Evolutionary conservation across 2,797 vertebrate genomes (phyloP), one percentile per base, ranked within the genome.

Genomic region (Danio albolineatus): DNA sequence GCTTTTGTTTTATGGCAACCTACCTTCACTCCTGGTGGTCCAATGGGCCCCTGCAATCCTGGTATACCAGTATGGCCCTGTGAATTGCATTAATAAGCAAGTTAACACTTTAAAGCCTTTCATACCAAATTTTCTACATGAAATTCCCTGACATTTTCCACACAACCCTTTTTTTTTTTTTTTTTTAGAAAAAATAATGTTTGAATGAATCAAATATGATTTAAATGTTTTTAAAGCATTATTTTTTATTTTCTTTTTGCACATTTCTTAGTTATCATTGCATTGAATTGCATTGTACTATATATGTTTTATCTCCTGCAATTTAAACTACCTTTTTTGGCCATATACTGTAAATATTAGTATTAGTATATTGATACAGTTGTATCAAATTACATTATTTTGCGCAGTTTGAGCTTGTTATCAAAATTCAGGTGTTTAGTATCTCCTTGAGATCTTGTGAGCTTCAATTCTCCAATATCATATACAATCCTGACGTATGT

Each of bases 21-120:
- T 70, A 94, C 94, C 88, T 94, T 94, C 12, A 78, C 46, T 41
- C 93, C 93, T 8, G 83, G 81, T 66, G 86, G 87, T 38, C 93
- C 94, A 0, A 46, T 28, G 2, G 80, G 71, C 51, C 94, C 94
- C 6, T 14, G 74, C 6, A 87, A 69, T 21, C 94, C 94, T 6
- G 2, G 66, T n/a, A 84, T 81, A 65, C 94, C 94, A 62, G 72
- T 57, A 12, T 86, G 44, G 59, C 93, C 93, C 94, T 95, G 61
- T 6, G 64, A 19, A 38, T 69, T 44, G 1, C 10, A 43, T 85
- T 76, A 12, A 54, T 65, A 16, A 78, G 17, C 21, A 62, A n/a
- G 7, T 14, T 36, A 64, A 64, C 17, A 0, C 17, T 54, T 54
- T 54, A 53, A 53, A 53, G 7, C 46, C 2, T 51, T n/a, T n/a